Evolutionary conservation across 2,888 invertebrate species (phyloP).

Genomic region (Orchesellides sinensis): DNA sequence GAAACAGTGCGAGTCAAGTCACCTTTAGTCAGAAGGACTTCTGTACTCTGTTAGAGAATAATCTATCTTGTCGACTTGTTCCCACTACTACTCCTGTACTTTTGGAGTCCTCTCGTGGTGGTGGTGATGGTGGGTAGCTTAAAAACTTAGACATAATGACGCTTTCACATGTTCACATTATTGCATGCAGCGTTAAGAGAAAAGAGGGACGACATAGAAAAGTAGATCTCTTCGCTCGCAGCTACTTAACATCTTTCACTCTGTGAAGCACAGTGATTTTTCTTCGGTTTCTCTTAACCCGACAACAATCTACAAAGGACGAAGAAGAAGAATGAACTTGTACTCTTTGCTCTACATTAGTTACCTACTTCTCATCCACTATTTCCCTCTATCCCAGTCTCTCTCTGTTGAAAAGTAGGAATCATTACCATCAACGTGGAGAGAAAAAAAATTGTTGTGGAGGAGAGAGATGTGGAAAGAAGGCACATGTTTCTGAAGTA

Average conservation of each 20-base stretch:
- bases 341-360: too few species aligned
- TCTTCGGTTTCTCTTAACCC: slow-evolving; percentile 1
- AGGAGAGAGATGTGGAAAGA: neutral
- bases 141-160: slow-evolving; percentile 23
- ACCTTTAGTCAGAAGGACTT: too few species aligned
- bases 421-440: neutral
- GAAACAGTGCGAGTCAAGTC: neutral
- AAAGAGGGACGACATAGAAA: slow-evolving; percentile 10
- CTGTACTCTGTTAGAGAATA: neutral
- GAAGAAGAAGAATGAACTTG: neutral
- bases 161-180: neutral
- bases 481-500: neutral
- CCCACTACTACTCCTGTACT: neutral
- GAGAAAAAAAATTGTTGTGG: neutral
- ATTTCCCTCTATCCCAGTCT: neutral
- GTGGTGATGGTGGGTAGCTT: neutral
- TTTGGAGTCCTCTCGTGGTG: too few species aligned
- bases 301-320: neutral
- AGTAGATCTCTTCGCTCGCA: slow-evolving; percentile 23
- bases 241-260: slow-evolving; percentile 53
- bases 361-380: too few species aligned
- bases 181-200: neutral
- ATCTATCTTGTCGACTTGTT: slow-evolving; percentile 41
- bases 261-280: slow-evolving; percentile 48
- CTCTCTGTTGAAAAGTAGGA: neutral